Evolutionary conservation across 2,113 vertebrate species (phyloP).

Genomic region (Colaptes auratus): DNA sequence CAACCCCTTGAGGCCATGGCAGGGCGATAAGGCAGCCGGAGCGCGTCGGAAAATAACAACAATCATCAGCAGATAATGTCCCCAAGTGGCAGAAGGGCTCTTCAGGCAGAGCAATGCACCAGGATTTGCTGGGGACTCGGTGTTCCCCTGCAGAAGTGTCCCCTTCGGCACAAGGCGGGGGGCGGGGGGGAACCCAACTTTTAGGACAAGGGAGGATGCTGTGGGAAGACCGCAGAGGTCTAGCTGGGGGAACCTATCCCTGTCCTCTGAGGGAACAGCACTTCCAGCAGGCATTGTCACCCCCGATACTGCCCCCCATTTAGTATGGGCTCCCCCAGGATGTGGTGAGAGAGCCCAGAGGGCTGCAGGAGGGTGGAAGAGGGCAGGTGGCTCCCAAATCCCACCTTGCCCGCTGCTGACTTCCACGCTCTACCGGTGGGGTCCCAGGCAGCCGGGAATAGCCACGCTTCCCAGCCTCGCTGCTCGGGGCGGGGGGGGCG

Average conservation of each 20-base stretch:
- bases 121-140: background rate
- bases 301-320: background rate
- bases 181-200: background rate
- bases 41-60: background rate
- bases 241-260: background rate
- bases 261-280: background rate
- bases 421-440: background rate
- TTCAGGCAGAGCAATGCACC: background rate
- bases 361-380: background rate
- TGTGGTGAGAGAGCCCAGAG: background rate
- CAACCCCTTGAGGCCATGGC: background rate
- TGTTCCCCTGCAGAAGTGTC: accelerated
- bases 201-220: background rate
- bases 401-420: background rate
- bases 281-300: background rate
- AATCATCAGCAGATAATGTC: background rate
- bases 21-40: background rate
- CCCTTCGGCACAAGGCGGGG: background rate
- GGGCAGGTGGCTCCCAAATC: background rate
- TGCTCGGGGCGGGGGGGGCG: accelerated
- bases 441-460: background rate
- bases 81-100: background rate
- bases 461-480: accelerated
- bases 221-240: background rate
- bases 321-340: accelerated